Evolutionary conservation across 2,113 vertebrate species (phyloP).

Genomic region (Zapus hudsonius): DNA sequence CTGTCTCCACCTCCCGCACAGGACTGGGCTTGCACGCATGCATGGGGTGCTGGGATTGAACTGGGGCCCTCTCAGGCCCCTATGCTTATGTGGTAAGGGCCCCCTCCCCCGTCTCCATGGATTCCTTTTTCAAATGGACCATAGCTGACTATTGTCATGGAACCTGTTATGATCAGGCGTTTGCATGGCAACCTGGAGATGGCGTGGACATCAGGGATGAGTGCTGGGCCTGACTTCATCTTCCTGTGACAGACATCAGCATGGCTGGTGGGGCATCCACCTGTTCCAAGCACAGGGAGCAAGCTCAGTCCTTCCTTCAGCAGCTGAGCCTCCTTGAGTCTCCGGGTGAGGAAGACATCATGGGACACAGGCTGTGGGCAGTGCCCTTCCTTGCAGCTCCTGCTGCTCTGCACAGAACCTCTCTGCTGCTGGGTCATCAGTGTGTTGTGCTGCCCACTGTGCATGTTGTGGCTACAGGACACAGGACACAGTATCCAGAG

Average conservation of each 20-base stretch:
- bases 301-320: rapidly evolving
- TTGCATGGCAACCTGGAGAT: not conserved
- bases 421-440: not conserved
- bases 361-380: not conserved
- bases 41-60: no score
- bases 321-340: rapidly evolving
- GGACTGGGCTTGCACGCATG: no score
- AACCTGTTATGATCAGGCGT: rapidly evolving
- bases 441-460: no score
- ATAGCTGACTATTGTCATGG: rapidly evolving
- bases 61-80: no score
- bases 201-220: not conserved
- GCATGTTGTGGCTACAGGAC: rapidly evolving
- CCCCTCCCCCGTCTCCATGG: no score
- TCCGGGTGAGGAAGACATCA: not conserved
- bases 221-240: rapidly evolving
- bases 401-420: rapidly evolving
- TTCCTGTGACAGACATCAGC: no score
- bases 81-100: no score
- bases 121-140: not conserved
- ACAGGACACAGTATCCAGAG: not conserved
- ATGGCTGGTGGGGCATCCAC: not conserved
- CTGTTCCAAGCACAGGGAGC: rapidly evolving
- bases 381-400: not conserved
- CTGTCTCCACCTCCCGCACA: no score